These are phyloP conservation scores for Merodon equestris DNA, from an alignment of 2,888 invertebrate genomes.

Conservation along the genomic window DNA sequence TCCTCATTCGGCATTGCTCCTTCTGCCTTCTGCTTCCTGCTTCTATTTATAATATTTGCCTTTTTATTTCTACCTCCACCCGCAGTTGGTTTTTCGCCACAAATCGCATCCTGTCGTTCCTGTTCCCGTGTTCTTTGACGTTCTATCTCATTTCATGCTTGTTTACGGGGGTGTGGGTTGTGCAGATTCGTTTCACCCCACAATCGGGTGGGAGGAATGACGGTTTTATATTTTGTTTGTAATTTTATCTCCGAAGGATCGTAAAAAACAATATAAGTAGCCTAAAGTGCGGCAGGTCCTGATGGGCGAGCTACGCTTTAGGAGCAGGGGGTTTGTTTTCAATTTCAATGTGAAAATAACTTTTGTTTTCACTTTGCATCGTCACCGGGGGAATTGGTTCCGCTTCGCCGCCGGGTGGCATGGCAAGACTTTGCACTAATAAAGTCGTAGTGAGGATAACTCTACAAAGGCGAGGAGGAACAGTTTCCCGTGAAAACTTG, in stretches of 20 bases:
- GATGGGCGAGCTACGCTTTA: not conserved
- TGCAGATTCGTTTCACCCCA: conserved; percentile 1
- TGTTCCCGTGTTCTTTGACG: not conserved
- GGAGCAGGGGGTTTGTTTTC: conserved; percentile 49
- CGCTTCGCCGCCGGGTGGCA: not conserved
- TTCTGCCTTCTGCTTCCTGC: conserved; percentile 6
- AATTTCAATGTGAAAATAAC: conserved; percentile 64
- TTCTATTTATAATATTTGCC: conserved; percentile 14
- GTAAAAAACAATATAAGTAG: conserved; percentile 38
- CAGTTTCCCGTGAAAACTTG: conserved; percentile 36
- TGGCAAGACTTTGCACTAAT: conserved; percentile 37
- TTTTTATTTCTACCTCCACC: too few relatives aligned
- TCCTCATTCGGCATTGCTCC: conserved; percentile 2
- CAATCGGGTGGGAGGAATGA: too few relatives aligned
- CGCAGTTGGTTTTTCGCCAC: conserved; percentile 30
- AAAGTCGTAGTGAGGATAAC: conserved; percentile 40
- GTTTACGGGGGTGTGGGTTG: not conserved
- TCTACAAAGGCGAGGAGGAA: conserved; percentile 8
- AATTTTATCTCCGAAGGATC: conserved; percentile 54
- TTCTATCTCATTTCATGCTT: conserved; percentile 25
- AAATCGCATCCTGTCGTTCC: conserved; percentile 48
- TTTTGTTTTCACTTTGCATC: conserved; percentile 57
- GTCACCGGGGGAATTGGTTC: not conserved
- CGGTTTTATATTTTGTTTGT: conserved; percentile 51
- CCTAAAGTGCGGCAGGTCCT: conserved; percentile 30